These are phyloP conservation scores for Prietella phreatophila DNA, from an alignment of 2,113 vertebrate species.

Conservation along the genomic window DNA sequence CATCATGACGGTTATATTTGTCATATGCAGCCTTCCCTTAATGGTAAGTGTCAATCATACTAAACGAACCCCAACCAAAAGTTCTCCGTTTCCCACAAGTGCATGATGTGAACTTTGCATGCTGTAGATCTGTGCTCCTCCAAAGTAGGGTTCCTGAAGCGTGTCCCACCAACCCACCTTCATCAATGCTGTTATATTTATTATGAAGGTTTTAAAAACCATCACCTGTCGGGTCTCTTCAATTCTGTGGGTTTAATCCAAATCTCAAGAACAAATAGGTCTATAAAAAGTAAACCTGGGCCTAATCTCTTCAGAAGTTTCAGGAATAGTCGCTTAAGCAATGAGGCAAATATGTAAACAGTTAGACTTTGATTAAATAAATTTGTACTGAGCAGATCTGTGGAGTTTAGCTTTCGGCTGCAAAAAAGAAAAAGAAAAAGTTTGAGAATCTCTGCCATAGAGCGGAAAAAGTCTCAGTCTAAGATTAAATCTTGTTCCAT, in stretches of 20 bases:
- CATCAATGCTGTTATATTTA: not conserved
- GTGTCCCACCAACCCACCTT: not conserved
- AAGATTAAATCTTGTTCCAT: not conserved
- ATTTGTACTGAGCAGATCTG: not conserved
- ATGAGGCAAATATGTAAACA: not conserved
- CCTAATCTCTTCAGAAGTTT: not conserved
- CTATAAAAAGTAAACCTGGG: not conserved
- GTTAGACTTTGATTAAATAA: not conserved
- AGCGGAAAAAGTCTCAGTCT: not conserved
- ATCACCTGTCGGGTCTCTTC: not conserved
- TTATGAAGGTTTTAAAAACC: not conserved
- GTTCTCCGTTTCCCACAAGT: not conserved
- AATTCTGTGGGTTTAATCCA: not conserved
- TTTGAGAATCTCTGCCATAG: not conserved
- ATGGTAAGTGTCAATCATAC: constrained; percentile 77
- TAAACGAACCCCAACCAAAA: not conserved
- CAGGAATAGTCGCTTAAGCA: not conserved
- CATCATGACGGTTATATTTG: constrained; percentile 90
- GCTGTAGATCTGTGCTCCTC: not conserved
- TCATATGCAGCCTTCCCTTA: constrained; percentile 88
- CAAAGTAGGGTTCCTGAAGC: not conserved
- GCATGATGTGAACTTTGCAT: not conserved
- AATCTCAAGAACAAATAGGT: not conserved
- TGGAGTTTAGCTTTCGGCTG: not conserved
- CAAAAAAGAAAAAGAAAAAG: not conserved